Base-by-base conservation (phyloP, 2,797 vertebrate species). In the Rachycentron canadum region DNA sequence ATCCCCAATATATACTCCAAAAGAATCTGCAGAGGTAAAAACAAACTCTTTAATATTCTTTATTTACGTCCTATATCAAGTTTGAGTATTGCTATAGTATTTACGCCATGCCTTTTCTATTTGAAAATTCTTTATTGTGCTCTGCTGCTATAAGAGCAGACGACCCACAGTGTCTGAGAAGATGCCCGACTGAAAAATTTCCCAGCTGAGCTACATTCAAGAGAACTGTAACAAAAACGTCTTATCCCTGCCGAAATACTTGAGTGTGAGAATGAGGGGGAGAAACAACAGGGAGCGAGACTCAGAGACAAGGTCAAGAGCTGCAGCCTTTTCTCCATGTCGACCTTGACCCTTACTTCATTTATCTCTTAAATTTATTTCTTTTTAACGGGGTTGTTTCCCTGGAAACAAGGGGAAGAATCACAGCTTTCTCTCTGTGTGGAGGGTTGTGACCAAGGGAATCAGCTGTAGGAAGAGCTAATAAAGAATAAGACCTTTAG, bases 1-100 rank as follows among this genome's bases (percentile, higher is more conserved):
- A 12, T 95, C 66, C 30, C 40, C 4, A 68, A 3, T 0, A 4
- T 36, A 7, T 95, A 92, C 88, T 85, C 90, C 57, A 50, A 34
- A 58, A 86, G 0, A 47, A 94, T 75, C 83, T 96, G 95, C 85
- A 80, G 1, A 88, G 94, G 95, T 96, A 74, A 88, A 68, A 71
- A 0, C 2, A 0, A 32, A n/a, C 43, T 28, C 1, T 28, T 36
- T 12, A 0, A 30, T 64, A 34, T 61, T 34, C 14, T 75, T 26
- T 7, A 21, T 65, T 49, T 65, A 55, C 40, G 6, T 55, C 3
- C 32, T 19, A 59, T 36, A 30, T 58, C 26, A 61, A 59, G n/a
- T 65, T 69, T 65, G 16, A 60, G 21, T 55, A 23, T 50, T 43
- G 14, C n/a, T 62, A 0, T 25, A 13, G 13, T 9, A 0, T 58